Evolutionary conservation across 2,113 vertebrate species (phyloP).

Genomic region (Pungitius pungitius): DNA sequence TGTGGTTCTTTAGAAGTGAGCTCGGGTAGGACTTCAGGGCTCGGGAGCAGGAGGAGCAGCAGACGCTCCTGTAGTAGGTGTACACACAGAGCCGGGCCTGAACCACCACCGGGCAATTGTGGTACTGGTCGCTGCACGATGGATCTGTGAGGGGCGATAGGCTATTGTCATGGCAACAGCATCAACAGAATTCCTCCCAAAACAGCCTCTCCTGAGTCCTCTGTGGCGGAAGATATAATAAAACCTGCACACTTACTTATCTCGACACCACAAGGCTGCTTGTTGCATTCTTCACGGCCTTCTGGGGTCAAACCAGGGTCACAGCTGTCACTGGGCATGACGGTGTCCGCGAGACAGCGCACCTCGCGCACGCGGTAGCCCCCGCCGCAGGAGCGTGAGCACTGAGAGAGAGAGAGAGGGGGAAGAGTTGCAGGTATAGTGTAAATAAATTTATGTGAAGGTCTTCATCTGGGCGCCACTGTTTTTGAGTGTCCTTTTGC

Average conservation of each 20-base stretch:
- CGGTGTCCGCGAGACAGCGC: conserved; percentile 79
- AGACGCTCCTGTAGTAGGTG: conserved; percentile 84
- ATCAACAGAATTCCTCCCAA: conserved; percentile 1
- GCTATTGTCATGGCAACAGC: neutral
- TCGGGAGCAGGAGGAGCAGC: conserved; percentile 81
- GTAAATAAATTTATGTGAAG: neutral
- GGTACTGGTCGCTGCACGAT: conserved; percentile 82
- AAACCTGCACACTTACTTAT: conserved; percentile 46
- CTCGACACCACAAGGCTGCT: conserved; percentile 72
- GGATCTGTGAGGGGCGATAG: conserved; percentile 66
- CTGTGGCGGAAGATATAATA: neutral
- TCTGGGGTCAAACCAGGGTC: conserved; percentile 72
- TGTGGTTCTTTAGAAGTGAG: conserved; percentile 45
- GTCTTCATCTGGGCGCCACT: neutral
- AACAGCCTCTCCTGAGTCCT: neutral
- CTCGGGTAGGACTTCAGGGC: conserved; percentile 48
- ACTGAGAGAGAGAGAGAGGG: conserved; percentile 66
- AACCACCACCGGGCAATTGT: conserved; percentile 84
- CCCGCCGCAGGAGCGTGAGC: conserved; percentile 82
- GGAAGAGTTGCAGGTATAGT: neutral
- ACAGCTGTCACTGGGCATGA: conserved; percentile 73
- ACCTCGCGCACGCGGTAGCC: conserved; percentile 82
- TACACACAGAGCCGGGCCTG: conserved; percentile 87
- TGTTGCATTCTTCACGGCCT: conserved; percentile 74
- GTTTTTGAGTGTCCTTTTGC: too few relatives aligned